Conservation (phyloP, 2,888 invertebrate species). For the Drosophila prostipennis region DNA sequence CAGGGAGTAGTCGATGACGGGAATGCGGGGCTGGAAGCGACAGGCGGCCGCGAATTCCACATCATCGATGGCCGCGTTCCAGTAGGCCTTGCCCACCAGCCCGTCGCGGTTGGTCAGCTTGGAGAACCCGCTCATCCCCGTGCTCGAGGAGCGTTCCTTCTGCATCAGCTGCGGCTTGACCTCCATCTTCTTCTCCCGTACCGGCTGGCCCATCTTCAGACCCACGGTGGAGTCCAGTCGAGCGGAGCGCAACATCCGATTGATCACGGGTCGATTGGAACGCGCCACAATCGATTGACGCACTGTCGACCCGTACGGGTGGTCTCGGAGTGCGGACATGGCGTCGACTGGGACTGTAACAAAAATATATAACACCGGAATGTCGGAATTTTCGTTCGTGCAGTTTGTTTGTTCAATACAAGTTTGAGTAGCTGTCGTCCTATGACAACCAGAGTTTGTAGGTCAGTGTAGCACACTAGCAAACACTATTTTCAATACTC, state of each 20-base stretch:
- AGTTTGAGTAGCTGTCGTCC: neutral
- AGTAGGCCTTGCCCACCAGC: slow-evolving; percentile 66
- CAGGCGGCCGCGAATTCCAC: slow-evolving; percentile 72
- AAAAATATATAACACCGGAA: neutral
- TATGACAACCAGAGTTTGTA: slow-evolving; percentile 30
- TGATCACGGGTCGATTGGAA: slow-evolving; percentile 17
- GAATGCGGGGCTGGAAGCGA: slow-evolving; percentile 54
- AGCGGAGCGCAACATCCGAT: slow-evolving; percentile 23
- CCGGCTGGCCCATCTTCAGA: neutral
- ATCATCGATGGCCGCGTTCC: slow-evolving; percentile 76
- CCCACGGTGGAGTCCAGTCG: slow-evolving; percentile 17
- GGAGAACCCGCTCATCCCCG: slow-evolving; percentile 49
- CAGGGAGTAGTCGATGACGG: slow-evolving; percentile 75
- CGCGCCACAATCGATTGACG: slow-evolving; percentile 29
- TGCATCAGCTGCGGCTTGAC: slow-evolving; percentile 23
- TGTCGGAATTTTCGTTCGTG: slow-evolving; percentile 9
- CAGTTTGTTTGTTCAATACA: slow-evolving; percentile 41
- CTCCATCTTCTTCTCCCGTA: slow-evolving; percentile 5
- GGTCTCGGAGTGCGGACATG: neutral
- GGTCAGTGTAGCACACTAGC: neutral
- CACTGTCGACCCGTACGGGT: slow-evolving; percentile 30
- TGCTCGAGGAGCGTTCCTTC: slow-evolving; percentile 37
- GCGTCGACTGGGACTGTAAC: neutral
- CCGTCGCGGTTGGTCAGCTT: slow-evolving; percentile 42
- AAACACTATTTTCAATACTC: no score